phyloP scores from a whole-genome alignment of 2,797 vertebrate species.

The Argyrosomus regius region DNA sequence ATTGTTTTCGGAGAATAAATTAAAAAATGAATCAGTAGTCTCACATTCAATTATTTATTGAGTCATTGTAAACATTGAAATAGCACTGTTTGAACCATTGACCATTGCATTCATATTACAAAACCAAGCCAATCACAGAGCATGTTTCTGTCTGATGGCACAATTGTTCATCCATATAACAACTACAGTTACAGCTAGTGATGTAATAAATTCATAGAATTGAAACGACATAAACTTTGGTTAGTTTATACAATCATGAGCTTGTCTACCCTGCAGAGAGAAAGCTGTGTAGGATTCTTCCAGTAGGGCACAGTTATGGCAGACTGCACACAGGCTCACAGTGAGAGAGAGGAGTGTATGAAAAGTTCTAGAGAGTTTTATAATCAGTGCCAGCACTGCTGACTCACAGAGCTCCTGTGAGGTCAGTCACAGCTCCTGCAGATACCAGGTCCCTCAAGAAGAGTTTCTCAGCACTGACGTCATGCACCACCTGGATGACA shows the following conservation, averaged over 20 bases:
- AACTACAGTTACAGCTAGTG: constrained; percentile 13
- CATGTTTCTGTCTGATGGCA: background rate
- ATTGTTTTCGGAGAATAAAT: constrained; percentile 20
- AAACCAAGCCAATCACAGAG: background rate
- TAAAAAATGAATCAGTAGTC: background rate
- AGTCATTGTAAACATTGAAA: constrained; percentile 32
- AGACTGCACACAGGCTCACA: constrained; percentile 2
- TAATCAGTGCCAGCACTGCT: constrained; percentile 20
- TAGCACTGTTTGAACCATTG: background rate
- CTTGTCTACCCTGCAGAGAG: constrained; percentile 32
- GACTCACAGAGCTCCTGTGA: constrained; percentile 84
- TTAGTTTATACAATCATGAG: constrained; percentile 6
- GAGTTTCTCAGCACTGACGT: constrained; percentile 83
- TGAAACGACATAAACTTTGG: background rate
- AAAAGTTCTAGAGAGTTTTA: constrained; percentile 10
- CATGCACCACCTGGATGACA: constrained; percentile 84
- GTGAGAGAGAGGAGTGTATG: constrained; percentile 31
- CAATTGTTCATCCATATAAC: constrained; percentile 26
- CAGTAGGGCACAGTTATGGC: background rate
- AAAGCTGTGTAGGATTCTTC: constrained; percentile 30
- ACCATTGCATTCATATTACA: background rate
- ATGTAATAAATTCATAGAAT: constrained; percentile 11
- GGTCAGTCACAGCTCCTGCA: constrained; percentile 81
- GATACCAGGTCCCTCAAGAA: constrained; percentile 85
- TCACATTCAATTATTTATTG: constrained; percentile 40